A percentile compares a stretch with the other conserved stretches of the same genome.
phyloP scores from a whole-genome alignment of 1,140 invertebrate species.

The Ceratoteleas bidentatus region DNA sequence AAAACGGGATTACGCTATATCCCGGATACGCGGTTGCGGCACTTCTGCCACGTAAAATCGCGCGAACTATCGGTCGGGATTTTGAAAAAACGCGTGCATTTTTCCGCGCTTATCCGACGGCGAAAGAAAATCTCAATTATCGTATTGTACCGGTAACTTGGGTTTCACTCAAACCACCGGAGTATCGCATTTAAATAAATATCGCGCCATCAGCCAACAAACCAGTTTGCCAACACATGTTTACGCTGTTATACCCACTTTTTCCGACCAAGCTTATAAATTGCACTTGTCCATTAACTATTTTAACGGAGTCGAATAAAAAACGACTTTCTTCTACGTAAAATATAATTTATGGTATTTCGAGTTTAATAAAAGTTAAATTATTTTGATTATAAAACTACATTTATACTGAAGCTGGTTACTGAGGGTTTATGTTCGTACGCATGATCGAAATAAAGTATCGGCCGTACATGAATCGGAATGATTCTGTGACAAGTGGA shows the following conservation, averaged over 20 bases:
- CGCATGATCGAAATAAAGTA: too few species aligned
- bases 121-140: constrained; percentile 34
- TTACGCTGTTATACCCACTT: constrained; percentile 13
- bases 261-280: constrained; percentile 24
- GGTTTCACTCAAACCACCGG: constrained; percentile 13
- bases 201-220: constrained; percentile 22
- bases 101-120: background rate
- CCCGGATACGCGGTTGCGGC: constrained; percentile 21
- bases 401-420: too few species aligned
- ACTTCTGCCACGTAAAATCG: constrained; percentile 5
- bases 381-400: too few species aligned
- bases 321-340: background rate
- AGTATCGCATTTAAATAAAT: constrained; percentile 49
- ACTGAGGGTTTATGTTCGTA: too few species aligned
- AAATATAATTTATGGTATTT: background rate
- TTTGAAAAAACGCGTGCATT: constrained; percentile 1
- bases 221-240: constrained; percentile 33
- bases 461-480: too few species aligned
- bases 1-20: constrained; percentile 43
- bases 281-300: constrained; percentile 28
- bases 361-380: background rate
- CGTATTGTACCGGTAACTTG: constrained; percentile 33
- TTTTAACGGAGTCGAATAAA: constrained; percentile 16
- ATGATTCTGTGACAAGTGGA: too few species aligned
- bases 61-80: constrained; percentile 4